Conservation (phyloP, 1,140 invertebrate genomes). For the Coenobita brevimanus region DNA sequence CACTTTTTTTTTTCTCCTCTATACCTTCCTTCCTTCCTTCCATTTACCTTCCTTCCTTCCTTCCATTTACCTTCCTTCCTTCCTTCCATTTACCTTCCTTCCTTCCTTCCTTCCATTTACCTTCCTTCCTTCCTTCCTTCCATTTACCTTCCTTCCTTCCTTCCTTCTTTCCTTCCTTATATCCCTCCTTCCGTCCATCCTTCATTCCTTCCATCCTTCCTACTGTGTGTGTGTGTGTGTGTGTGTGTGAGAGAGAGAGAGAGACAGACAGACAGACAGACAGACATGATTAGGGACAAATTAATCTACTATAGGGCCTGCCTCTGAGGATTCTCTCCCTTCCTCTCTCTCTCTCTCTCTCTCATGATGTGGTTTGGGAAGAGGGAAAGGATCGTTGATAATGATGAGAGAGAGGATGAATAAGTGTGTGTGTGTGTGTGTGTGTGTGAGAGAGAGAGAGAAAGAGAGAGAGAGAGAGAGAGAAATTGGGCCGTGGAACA, state of each 20-base stretch:
- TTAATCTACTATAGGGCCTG: too few relatives aligned
- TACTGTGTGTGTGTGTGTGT: neutral
- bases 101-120: neutral
- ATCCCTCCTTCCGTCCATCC: too few relatives aligned
- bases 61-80: too few relatives aligned
- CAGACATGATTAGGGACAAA: too few relatives aligned
- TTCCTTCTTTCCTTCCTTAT: neutral
- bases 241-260: neutral
- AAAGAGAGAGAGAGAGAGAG: slow-evolving; percentile 16
- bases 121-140: neutral
- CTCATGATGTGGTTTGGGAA: too few relatives aligned
- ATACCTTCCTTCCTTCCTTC: neutral
- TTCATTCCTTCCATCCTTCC: too few relatives aligned
- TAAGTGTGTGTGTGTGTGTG: neutral
- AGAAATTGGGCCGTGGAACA: neutral
- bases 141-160: neutral
- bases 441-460: slow-evolving; percentile 19
- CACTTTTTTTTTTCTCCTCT: neutral
- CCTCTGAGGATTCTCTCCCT: too few relatives aligned
- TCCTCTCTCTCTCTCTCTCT: too few relatives aligned
- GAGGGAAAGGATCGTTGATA: neutral
- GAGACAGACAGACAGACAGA: neutral
- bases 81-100: too few relatives aligned
- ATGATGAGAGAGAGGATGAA: neutral
- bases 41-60: neutral